Evolutionary conservation across 2,888 invertebrate genomes (phyloP), one percentile per base, ranked within the genome.

Genomic region (Cylloceria caligata): DNA sequence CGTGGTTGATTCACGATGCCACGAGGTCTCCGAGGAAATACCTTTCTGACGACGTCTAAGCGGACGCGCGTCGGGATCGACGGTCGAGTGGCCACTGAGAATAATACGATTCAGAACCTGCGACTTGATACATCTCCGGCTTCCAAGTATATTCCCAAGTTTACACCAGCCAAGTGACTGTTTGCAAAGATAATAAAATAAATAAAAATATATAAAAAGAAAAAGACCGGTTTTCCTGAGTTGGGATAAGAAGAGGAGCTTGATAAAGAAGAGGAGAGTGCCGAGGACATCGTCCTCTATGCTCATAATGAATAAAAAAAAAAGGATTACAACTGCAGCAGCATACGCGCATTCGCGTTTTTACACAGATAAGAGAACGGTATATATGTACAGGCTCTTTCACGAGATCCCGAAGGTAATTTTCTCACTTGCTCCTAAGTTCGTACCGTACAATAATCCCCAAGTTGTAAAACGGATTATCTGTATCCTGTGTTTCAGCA

Each of bases 381-480:
- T 13, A 7, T 16, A 57, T 57, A 57, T 45, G n/a, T n/a, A n/a
- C n/a, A 34, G 19, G 24, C 6, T 47, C n/a, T 42, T 64, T 27
- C 9, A 13, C 62, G 39, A 77, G 27, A 11, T 36, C 42, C 45
- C 39, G 19, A 24, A 36, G 45, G 30, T 65, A 19, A 67, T n/a
- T 68, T 34, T 68, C 27, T 36, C 21, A 21, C 19, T 5, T 13
- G 49, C 13, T 52, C 68, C 49, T 21, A 57, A 16, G 55, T 65
- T 72, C 45, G 27, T 24, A n/a, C 13, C 9, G 47, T 30, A n/a
- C 2, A 52, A 69, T 55, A 39, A 75, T 49, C 11, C 45, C 30
- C 2, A 34, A 49, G 75, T 39, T 80, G 69, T 65, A 71, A 57
- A 75, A 34, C 45, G 75, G 75, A 80, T 80, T 75, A 75, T 75